Percentiles rank a stretch among this genome's conserved stretches.
Conservation (phyloP, 2,888 invertebrate genomes). For the Dione juno region DNA sequence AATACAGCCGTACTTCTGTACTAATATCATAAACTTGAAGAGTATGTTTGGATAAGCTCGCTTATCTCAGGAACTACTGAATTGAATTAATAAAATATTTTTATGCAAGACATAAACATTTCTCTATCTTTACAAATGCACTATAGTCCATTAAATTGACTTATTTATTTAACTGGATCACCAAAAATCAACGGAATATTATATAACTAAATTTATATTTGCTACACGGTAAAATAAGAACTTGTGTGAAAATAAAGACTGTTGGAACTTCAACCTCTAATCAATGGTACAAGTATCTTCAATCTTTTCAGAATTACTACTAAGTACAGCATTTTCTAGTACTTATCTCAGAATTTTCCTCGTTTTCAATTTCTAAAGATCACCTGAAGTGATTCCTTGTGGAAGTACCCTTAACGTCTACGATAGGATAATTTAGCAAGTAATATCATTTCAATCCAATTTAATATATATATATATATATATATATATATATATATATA, state of each 20-base stretch:
- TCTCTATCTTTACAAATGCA: too few species aligned
- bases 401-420: not conserved
- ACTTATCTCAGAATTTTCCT: not conserved
- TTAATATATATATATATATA: not conserved
- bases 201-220: not conserved
- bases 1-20: too few species aligned
- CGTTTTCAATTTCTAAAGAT: slow-evolving; percentile 15
- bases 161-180: too few species aligned
- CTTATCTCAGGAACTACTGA: too few species aligned
- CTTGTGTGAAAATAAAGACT: not conserved
- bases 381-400: slow-evolving; percentile 13
- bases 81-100: too few species aligned
- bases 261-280: not conserved
- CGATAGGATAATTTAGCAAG: not conserved
- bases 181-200: too few species aligned
- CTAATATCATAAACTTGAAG: too few species aligned
- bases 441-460: slow-evolving; percentile 1
- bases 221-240: not conserved
- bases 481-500: too few species aligned
- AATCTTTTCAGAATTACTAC: not conserved
- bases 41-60: too few species aligned
- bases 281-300: not conserved
- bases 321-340: not conserved
- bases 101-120: too few species aligned
- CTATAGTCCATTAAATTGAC: too few species aligned